phyloP scores from a whole-genome alignment of 2,797 vertebrate species.

The Mormyrops boulengeri region DNA sequence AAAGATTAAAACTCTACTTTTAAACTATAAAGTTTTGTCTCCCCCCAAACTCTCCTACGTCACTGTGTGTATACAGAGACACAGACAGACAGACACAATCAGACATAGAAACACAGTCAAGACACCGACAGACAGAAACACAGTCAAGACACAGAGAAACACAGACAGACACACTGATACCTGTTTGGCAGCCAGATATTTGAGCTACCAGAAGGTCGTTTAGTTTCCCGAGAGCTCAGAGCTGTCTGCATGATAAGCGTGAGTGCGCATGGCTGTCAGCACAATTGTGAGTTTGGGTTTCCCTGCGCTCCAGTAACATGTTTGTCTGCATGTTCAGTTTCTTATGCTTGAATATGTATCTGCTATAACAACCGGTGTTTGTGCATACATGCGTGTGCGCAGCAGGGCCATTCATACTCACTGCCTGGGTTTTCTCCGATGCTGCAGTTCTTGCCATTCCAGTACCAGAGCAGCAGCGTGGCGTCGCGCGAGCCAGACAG shows the following conservation, averaged over 20 bases:
- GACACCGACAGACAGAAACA: not conserved
- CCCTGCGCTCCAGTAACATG: not conserved
- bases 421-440: slow-evolving; percentile 83
- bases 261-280: slow-evolving; percentile 11
- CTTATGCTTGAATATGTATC: not conserved
- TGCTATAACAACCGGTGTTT: not conserved
- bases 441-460: slow-evolving; percentile 87
- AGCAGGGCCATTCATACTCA: slow-evolving; percentile 51
- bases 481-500: slow-evolving; percentile 92
- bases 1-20: not conserved
- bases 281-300: not conserved
- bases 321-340: not conserved
- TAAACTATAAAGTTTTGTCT: not conserved
- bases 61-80: not conserved
- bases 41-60: not conserved
- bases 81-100: slow-evolving; percentile 3
- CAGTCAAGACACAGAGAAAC: not conserved
- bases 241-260: not conserved
- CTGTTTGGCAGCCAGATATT: not conserved
- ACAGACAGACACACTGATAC: not conserved
- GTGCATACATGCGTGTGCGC: not conserved
- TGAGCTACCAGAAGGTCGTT: not conserved
- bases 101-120: not conserved
- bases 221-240: slow-evolving; percentile 27
- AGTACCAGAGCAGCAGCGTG: slow-evolving; percentile 95